Percentiles rank a stretch among this genome's conserved stretches.
phyloP scores from a whole-genome alignment of 1,140 invertebrate species.

The Drosophila pectinifera region DNA sequence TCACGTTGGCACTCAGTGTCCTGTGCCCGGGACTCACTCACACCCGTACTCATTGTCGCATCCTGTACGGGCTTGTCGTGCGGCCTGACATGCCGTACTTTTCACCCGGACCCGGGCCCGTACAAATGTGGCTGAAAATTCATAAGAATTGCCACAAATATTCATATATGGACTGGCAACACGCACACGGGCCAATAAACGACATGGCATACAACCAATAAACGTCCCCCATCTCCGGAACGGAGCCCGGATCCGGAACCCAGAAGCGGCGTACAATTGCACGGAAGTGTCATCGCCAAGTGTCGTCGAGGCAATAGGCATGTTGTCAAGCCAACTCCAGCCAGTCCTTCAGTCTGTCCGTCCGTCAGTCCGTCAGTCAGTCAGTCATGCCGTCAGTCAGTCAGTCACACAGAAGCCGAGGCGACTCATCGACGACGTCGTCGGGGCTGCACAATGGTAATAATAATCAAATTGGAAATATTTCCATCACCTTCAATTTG shows the following conservation, averaged over 20 bases:
- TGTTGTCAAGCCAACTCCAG: slow-evolving; percentile 48
- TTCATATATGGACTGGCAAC: slow-evolving; percentile 77
- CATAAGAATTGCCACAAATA: slow-evolving; percentile 82
- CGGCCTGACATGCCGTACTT: slow-evolving; percentile 44
- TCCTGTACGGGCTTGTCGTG: slow-evolving; percentile 59
- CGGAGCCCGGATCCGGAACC: slow-evolving; percentile 46
- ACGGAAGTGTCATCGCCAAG: slow-evolving; percentile 79
- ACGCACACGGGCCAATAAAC: slow-evolving; percentile 70
- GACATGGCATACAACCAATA: slow-evolving; percentile 67
- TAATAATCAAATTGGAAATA: slow-evolving; percentile 55
- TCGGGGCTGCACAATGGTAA: slow-evolving; percentile 44
- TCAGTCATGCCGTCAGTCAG: slow-evolving; percentile 28
- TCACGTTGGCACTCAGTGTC: slow-evolving; percentile 13
- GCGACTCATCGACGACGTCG: slow-evolving; percentile 26
- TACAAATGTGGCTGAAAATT: slow-evolving; percentile 70
- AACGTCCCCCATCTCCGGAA: slow-evolving; percentile 39
- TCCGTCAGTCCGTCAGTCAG: slow-evolving; percentile 1
- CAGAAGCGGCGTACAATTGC: slow-evolving; percentile 73
- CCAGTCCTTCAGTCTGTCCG: slow-evolving; percentile 18
- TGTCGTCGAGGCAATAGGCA: slow-evolving; percentile 77
- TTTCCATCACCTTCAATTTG: slow-evolving; percentile 48
- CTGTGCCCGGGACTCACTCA: too few relatives aligned
- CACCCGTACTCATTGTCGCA: slow-evolving; percentile 54
- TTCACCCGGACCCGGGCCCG: slow-evolving; percentile 8
- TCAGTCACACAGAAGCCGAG: slow-evolving; percentile 16